phyloP scores from a whole-genome alignment of 2,113 vertebrate species.

The Hemiprocne comata region DNA sequence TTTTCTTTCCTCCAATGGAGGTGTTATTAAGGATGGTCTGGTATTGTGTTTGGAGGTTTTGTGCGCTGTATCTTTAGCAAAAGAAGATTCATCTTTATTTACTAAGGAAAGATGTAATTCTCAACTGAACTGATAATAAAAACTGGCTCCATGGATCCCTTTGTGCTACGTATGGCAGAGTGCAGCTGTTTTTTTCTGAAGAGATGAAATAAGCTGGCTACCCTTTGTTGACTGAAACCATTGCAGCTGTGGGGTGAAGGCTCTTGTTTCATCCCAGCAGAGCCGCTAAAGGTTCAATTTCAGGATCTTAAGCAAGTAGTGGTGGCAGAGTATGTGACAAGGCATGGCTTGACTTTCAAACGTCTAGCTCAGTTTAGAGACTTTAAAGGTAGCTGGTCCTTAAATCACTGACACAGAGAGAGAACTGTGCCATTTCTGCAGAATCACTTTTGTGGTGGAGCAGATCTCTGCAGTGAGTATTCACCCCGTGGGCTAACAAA shows the following conservation, averaged over 20 bases:
- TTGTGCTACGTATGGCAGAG: not conserved
- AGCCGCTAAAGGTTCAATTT: not conserved
- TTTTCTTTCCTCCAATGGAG: not conserved
- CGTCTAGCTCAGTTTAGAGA: not conserved
- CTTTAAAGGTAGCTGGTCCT: not conserved
- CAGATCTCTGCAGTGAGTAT: not conserved
- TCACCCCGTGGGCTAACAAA: not conserved
- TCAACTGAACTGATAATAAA: not conserved
- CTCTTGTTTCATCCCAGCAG: not conserved
- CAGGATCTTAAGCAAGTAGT: not conserved
- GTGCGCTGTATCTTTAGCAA: not conserved
- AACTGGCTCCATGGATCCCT: not conserved
- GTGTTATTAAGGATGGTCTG: not conserved
- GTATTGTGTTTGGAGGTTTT: not conserved
- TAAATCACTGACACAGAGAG: not conserved
- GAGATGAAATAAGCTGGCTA: not conserved
- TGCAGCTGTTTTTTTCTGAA: not conserved
- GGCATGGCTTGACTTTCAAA: not conserved
- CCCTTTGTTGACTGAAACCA: fast-evolving
- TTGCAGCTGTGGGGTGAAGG: not conserved
- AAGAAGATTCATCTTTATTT: not conserved
- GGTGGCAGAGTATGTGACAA: not conserved
- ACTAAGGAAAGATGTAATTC: not conserved
- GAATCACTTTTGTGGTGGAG: not conserved
- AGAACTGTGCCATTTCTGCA: not conserved